Evolutionary conservation across 2,797 vertebrate species (phyloP).

Genomic region (Anas flavirostris): DNA sequence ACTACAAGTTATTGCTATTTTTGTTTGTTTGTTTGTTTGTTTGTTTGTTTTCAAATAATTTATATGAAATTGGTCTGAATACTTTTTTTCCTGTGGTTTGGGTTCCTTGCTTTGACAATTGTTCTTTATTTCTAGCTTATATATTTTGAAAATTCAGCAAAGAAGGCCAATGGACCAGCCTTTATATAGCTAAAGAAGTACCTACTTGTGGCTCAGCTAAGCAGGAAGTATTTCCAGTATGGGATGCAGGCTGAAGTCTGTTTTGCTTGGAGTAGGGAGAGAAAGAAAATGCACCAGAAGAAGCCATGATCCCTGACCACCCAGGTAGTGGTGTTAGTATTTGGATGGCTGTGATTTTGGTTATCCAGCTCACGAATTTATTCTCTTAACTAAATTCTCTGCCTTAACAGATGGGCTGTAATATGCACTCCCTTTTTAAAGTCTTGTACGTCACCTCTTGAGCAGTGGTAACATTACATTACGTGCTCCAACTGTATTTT

Average conservation of each 20-base stretch:
- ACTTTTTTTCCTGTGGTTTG: not conserved
- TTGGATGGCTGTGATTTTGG: not conserved
- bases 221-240: not conserved
- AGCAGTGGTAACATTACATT: not conserved
- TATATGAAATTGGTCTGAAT: not conserved
- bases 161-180: not conserved
- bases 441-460: not conserved
- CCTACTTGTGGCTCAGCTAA: not conserved
- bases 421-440: not conserved
- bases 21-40: not conserved
- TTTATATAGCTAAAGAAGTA: not conserved
- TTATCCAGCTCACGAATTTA: not conserved
- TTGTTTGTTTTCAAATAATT: not conserved
- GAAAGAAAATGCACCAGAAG: not conserved
- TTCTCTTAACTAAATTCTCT: not conserved
- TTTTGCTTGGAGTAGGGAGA: not conserved
- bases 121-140: not conserved
- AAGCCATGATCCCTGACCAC: not conserved
- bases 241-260: not conserved
- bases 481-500: not conserved
- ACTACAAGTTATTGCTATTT: not conserved
- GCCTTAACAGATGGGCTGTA: not conserved
- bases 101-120: not conserved
- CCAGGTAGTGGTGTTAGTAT: not conserved
- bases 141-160: not conserved